Evolutionary conservation across 2,113 vertebrate species (phyloP).

Genomic region (Callaeas wilsoni): DNA sequence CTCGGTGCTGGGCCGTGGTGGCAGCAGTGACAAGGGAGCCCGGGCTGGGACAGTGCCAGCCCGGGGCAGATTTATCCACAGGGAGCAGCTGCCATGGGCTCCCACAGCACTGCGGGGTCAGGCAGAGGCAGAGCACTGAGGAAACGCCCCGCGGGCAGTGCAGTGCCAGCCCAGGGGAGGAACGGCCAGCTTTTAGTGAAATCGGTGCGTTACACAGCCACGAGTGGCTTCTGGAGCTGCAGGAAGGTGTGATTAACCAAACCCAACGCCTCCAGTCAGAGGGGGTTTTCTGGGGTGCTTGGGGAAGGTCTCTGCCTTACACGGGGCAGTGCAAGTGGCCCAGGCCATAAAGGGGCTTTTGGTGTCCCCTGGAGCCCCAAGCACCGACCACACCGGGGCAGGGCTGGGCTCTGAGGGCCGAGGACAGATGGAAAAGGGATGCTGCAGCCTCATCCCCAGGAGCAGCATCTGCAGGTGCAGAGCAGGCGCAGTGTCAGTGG

Average conservation of each 20-base stretch:
- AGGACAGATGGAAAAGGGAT: neutral
- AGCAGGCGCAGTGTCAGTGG: neutral
- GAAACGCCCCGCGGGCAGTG: neutral
- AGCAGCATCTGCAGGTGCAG: neutral
- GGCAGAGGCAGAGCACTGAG: neutral
- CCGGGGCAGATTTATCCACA: neutral
- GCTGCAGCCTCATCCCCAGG: neutral
- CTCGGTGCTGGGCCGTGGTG: rapidly evolving
- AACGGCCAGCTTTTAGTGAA: neutral
- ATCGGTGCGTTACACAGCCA: neutral
- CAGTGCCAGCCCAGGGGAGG: neutral
- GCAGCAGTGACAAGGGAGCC: neutral
- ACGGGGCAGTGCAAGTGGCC: neutral
- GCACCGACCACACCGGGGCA: neutral
- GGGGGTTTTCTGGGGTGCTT: neutral
- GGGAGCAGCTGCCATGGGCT: neutral
- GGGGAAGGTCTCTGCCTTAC: neutral
- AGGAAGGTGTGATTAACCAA: neutral
- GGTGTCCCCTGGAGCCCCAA: neutral
- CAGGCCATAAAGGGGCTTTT: neutral
- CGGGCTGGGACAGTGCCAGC: neutral
- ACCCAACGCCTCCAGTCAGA: neutral
- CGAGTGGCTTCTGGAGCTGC: neutral
- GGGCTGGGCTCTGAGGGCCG: neutral
- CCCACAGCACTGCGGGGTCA: neutral